Evolutionary conservation across 2,888 invertebrate genomes (phyloP).

Genomic region (Eretmocerus hayati): DNA sequence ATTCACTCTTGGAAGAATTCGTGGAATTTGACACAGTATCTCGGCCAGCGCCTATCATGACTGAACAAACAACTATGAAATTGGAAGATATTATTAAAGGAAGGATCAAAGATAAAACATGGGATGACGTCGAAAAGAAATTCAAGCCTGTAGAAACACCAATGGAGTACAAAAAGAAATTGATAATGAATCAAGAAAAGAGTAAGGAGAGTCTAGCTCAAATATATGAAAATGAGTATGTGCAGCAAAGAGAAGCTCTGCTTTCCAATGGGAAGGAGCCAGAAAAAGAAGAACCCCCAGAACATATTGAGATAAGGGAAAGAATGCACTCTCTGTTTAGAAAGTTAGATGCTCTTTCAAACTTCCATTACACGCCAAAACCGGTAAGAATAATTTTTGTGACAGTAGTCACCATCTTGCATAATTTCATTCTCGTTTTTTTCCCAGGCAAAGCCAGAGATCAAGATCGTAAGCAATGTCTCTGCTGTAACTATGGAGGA

Average conservation of each 20-base stretch:
- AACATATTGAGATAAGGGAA: constrained; percentile 70
- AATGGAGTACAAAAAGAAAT: constrained; percentile 76
- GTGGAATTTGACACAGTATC: constrained; percentile 82
- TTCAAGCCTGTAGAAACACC: constrained; percentile 77
- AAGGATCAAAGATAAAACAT: constrained; percentile 86
- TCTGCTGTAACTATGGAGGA: constrained; percentile 93
- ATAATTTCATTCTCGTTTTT: constrained; percentile 9
- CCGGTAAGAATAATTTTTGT: constrained; percentile 47
- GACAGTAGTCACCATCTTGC: constrained; percentile 1
- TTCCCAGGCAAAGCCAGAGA: constrained; percentile 67
- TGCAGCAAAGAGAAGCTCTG: constrained; percentile 58
- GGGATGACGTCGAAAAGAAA: constrained; percentile 89
- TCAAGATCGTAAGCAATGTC: constrained; percentile 83
- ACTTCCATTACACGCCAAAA: constrained; percentile 92
- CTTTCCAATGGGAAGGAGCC: constrained; percentile 52
- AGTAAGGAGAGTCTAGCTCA: constrained; percentile 89
- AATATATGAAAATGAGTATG: constrained; percentile 85
- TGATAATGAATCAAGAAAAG: constrained; percentile 87
- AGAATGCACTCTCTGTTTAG: constrained; percentile 70
- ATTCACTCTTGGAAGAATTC: constrained; percentile 86
- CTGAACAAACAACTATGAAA: constrained; percentile 78
- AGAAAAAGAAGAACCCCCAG: constrained; percentile 61
- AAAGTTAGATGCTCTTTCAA: constrained; percentile 85
- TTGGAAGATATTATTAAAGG: constrained; percentile 88
- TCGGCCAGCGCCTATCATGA: constrained; percentile 83